Evolutionary conservation across 2,888 invertebrate genomes (phyloP).

Genomic region (Agrochola lota): DNA sequence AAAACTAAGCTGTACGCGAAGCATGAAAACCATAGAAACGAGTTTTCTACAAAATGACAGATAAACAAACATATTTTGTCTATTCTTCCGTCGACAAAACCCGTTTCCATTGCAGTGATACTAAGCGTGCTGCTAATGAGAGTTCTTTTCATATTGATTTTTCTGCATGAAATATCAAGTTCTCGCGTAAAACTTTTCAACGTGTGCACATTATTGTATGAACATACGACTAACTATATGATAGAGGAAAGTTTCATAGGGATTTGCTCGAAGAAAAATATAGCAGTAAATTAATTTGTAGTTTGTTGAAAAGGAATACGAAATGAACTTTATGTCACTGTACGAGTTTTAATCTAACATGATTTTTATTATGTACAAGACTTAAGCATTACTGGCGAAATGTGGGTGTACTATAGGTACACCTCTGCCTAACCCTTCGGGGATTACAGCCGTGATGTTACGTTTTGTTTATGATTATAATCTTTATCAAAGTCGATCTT

Average conservation of each 20-base stretch:
- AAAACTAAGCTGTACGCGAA: neutral
- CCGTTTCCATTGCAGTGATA: no score
- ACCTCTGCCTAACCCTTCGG: neutral
- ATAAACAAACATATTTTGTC: no score
- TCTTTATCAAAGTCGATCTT: neutral
- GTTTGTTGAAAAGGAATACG: neutral
- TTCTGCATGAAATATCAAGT: neutral
- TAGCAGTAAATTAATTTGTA: slow-evolving; percentile 4
- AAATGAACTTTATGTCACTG: neutral
- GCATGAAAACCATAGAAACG: no score
- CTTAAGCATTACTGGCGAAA: neutral
- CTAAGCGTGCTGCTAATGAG: no score
- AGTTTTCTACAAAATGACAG: no score
- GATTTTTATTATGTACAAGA: neutral
- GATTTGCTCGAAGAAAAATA: neutral
- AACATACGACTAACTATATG: neutral
- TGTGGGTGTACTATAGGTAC: neutral
- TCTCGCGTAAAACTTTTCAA: neutral
- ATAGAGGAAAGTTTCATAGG: slow-evolving; percentile 22
- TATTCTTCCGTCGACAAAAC: no score
- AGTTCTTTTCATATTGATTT: no score
- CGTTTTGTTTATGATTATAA: neutral
- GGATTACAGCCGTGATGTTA: neutral
- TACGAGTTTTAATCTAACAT: neutral
- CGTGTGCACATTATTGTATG: neutral